Conservation (phyloP, 2,797 vertebrate genomes). For the Scyliorhinus canicula region DNA sequence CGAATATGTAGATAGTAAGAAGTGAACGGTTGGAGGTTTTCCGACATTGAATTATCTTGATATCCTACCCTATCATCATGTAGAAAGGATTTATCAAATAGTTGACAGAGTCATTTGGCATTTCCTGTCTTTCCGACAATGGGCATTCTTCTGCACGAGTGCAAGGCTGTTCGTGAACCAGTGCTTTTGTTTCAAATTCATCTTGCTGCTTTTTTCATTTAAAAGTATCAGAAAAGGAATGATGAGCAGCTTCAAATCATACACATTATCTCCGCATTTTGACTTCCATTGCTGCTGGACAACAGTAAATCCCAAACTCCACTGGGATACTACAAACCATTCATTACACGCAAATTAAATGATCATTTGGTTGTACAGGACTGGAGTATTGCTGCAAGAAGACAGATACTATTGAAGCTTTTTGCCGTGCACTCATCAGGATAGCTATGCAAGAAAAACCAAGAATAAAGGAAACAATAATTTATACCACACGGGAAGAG, state of each 20-base stretch:
- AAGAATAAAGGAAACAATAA: too few species aligned
- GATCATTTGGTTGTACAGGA: too few species aligned
- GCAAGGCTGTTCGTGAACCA: not conserved
- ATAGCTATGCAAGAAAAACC: too few species aligned
- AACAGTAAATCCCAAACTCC: not conserved
- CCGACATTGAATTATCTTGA: not conserved
- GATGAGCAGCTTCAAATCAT: not conserved
- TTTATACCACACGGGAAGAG: too few species aligned
- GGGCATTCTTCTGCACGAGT: not conserved
- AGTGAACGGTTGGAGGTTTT: not conserved
- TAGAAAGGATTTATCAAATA: conserved; percentile 44
- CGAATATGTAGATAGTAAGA: not conserved
- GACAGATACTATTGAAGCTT: too few species aligned
- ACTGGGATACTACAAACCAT: not conserved
- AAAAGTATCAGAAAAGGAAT: not conserved
- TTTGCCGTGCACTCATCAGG: too few species aligned
- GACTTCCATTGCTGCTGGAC: not conserved
- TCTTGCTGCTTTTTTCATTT: not conserved
- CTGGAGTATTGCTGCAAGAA: too few species aligned
- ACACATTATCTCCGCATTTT: not conserved
- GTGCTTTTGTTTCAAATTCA: not conserved
- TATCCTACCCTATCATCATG: conserved; percentile 47
- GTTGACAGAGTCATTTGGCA: conserved; percentile 50
- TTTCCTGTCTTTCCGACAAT: conserved; percentile 42
- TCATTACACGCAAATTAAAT: not conserved